These are phyloP conservation scores for Helleia helle DNA, from an alignment of 2,888 invertebrate species.

Conservation along the genomic window DNA sequence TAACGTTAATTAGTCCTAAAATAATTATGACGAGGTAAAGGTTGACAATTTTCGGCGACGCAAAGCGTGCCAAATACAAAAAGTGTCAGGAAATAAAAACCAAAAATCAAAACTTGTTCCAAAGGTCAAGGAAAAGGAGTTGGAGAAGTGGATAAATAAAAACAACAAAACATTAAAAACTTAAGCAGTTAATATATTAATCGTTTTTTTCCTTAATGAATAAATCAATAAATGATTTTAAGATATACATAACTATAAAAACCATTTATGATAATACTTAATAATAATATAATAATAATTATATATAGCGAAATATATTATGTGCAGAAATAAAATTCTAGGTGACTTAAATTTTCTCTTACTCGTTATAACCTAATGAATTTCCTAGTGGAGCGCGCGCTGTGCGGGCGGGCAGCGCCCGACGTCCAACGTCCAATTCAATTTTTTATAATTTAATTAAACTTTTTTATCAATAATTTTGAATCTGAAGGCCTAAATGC, in stretches of 20 bases:
- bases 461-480: constrained; percentile 73
- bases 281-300: constrained; percentile 73
- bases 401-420: constrained; percentile 32
- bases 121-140: constrained; percentile 47
- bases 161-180: constrained; percentile 68
- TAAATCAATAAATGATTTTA: constrained; percentile 74
- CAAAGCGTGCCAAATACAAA: constrained; percentile 38
- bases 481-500: constrained; percentile 80
- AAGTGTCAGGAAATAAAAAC: constrained; percentile 34
- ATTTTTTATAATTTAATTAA: constrained; percentile 64
- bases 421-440: constrained; percentile 65
- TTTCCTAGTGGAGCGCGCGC: constrained; percentile 63
- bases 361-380: constrained; percentile 69
- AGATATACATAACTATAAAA: constrained; percentile 75
- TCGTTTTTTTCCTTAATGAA: constrained; percentile 70
- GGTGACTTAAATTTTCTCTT: constrained; percentile 74
- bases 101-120: constrained; percentile 38
- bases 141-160: constrained; percentile 51
- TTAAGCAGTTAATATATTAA: constrained; percentile 74
- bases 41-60: constrained; percentile 61
- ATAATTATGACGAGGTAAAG: constrained; percentile 69
- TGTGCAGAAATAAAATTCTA: constrained; percentile 75
- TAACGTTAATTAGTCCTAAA: constrained; percentile 71
- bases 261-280: constrained; percentile 74
- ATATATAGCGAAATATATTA: constrained; percentile 75